Evolutionary conservation across 2,113 vertebrate genomes (phyloP).

Genomic region (Perognathus longimembris): DNA sequence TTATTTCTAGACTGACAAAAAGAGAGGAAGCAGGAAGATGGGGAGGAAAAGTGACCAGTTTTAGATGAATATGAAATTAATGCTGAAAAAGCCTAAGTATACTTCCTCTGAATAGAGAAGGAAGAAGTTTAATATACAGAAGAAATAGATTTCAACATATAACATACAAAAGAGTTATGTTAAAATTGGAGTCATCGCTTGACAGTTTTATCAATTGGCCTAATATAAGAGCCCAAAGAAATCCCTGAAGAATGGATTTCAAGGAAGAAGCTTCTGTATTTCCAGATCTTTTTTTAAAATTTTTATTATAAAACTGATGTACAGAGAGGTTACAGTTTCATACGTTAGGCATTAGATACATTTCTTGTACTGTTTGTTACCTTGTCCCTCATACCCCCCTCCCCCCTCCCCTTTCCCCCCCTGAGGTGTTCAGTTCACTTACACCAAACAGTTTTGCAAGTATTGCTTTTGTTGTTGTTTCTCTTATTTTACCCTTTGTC

Average conservation of each 20-base stretch:
- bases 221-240: background rate
- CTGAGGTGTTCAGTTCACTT: too few species aligned
- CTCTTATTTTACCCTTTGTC: too few species aligned
- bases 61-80: background rate
- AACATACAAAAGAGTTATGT: background rate
- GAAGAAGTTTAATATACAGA: background rate
- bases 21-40: background rate
- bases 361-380: too few species aligned
- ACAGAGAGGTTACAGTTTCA: too few species aligned
- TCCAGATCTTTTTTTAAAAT: too few species aligned
- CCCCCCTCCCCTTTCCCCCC: too few species aligned
- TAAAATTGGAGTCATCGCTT: background rate
- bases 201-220: background rate
- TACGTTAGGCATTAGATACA: too few species aligned
- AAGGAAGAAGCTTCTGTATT: too few species aligned
- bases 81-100: background rate
- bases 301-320: too few species aligned
- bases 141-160: background rate
- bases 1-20: background rate
- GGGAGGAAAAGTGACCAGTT: background rate
- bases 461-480: too few species aligned
- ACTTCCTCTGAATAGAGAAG: background rate
- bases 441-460: too few species aligned
- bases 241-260: background rate
- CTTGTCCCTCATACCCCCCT: too few species aligned